These are phyloP conservation scores for Myiozetetes cayanensis DNA, from an alignment of 2,113 vertebrate species.

Conservation along the genomic window DNA sequence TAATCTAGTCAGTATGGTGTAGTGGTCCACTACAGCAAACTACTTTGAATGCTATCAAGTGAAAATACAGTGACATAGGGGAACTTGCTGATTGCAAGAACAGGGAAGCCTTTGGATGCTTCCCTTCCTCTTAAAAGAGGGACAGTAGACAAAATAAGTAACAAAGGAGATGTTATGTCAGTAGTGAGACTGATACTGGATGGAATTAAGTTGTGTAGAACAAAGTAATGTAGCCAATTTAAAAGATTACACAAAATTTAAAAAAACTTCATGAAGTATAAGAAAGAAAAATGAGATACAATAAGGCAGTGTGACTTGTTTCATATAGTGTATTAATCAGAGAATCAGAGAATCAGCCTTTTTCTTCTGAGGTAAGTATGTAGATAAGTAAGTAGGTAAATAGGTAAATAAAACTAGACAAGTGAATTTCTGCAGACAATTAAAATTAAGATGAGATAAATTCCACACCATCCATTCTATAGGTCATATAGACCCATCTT, in stretches of 20 bases:
- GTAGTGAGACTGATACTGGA: not conserved
- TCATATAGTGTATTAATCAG: not conserved
- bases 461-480: rapidly evolving
- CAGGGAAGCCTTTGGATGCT: not conserved
- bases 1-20: not conserved
- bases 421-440: not conserved
- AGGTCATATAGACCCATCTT: not conserved
- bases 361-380: not conserved
- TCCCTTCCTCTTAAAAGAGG: not conserved
- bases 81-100: not conserved
- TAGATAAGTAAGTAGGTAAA: not conserved
- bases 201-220: not conserved
- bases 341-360: not conserved
- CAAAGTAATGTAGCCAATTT: not conserved
- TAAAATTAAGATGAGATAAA: not conserved
- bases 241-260: not conserved
- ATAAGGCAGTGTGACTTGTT: not conserved
- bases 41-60: not conserved
- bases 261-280: not conserved
- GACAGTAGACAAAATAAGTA: not conserved
- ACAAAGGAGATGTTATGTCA: not conserved
- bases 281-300: not conserved
- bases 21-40: not conserved
- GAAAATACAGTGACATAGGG: not conserved
- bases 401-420: not conserved